Base-by-base conservation (phyloP, 2,113 vertebrate species). In the Indri indri region DNA sequence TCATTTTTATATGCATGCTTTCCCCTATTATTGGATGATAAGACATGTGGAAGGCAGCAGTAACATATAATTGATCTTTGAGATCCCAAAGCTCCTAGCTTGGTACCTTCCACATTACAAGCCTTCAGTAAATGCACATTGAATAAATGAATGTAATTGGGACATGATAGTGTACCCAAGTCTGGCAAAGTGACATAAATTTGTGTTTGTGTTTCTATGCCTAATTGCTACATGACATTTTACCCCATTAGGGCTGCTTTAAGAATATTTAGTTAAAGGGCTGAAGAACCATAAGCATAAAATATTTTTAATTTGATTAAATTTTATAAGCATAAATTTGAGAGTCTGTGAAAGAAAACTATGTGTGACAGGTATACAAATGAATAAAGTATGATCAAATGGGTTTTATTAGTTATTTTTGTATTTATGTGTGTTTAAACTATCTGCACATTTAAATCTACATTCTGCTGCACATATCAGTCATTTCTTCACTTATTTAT, bases 271-370 rank as follows among this genome's bases (percentile, higher is more conserved):
- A 34, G 5, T 47, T 14, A 86, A 94, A 88, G 11, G 25, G 77
- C 42, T 93, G 32, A 91, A 93, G 25, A 57, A 32, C 17, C 6
- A 45, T 63, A 66, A 80, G 20, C 20, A 70, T 25, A 80, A 77
- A 42, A 70, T 66, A 25, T n/a, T 68, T 90, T 82, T 54, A 97
- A 94, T 71, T 81, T 85, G 59, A 66, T 93, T 77, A 10, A 71
- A 61, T 37, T 85, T n/a, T 61, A 77, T 73, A 95, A 73, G 77
- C 23, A 79, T n/a, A 91, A 76, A 73, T 79, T 50, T 27, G 18
- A 65, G 30, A 70, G 23, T 59, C 66, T 68, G 18, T 81, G 50
- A 94, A 68, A 91, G 1, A 71, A 74, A 86, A 74, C 57, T 50
- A 37, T n/a, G 63, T 84, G 27, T 86, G 47, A 74, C 34, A 63